Conservation (phyloP, 2,113 vertebrate species). For the Semicossyphus pulcher region DNA sequence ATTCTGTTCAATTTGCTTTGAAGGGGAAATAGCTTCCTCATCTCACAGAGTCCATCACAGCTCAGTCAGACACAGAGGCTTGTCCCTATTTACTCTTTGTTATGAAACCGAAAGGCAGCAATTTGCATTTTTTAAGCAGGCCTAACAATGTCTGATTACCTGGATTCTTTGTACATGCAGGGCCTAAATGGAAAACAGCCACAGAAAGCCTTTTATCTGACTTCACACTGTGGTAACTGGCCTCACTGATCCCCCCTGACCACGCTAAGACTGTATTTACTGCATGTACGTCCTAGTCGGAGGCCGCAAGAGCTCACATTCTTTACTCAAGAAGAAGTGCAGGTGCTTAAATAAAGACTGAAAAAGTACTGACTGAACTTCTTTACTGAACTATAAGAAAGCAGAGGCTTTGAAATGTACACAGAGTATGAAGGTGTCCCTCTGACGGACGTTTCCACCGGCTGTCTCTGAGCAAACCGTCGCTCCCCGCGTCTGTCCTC, state of each 20-base stretch:
- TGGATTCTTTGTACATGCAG: slow-evolving; percentile 1
- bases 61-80: slow-evolving; percentile 51
- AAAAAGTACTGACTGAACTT: no score
- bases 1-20: slow-evolving; percentile 73
- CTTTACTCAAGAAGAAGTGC: no score
- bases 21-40: slow-evolving; percentile 62
- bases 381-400: no score
- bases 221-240: background rate
- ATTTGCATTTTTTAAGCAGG: slow-evolving; percentile 55
- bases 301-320: no score
- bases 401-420: no score
- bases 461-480: no score
- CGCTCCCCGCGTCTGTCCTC: no score
- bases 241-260: background rate
- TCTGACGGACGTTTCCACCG: no score
- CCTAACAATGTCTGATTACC: slow-evolving; percentile 46
- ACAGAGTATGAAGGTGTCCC: no score
- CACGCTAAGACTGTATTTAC: background rate
- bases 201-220: slow-evolving; percentile 38
- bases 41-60: slow-evolving; percentile 52
- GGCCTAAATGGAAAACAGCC: slow-evolving; percentile 14
- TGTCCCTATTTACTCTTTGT: slow-evolving; percentile 60
- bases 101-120: slow-evolving; percentile 42
- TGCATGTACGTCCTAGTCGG: no score
- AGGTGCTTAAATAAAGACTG: no score